Evolutionary conservation across 1,140 invertebrate genomes (phyloP).

Genomic region (Tetragonula clypearis): DNA sequence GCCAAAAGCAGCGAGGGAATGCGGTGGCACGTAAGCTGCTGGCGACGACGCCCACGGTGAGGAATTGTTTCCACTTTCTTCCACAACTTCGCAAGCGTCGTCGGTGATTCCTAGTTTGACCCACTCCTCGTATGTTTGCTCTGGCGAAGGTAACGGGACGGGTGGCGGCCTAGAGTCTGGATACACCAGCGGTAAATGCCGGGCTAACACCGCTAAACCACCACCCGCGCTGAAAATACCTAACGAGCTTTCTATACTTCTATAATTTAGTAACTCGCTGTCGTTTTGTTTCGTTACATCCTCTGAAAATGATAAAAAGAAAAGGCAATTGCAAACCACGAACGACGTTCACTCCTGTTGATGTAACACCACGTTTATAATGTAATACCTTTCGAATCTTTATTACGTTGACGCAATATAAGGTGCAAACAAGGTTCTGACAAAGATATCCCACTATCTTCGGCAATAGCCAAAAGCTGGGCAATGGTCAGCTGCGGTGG

Average conservation of each 20-base stretch:
- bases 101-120: slow-evolving; percentile 89
- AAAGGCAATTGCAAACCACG: not conserved
- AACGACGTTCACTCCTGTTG: not conserved
- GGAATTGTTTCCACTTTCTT: slow-evolving; percentile 78
- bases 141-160: slow-evolving; percentile 79
- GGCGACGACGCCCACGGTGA: slow-evolving; percentile 77
- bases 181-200: slow-evolving; percentile 92
- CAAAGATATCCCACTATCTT: slow-evolving; percentile 82
- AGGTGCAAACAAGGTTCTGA: slow-evolving; percentile 83
- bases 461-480: slow-evolving; percentile 84
- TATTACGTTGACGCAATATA: slow-evolving; percentile 74
- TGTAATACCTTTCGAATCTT: slow-evolving; percentile 75
- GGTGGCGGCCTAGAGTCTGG: slow-evolving; percentile 86
- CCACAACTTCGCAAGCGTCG: slow-evolving; percentile 87
- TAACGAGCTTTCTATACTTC: slow-evolving; percentile 85
- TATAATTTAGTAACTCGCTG: slow-evolving; percentile 72
- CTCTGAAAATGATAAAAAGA: slow-evolving; percentile 54
- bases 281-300: slow-evolving; percentile 68
- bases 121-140: slow-evolving; percentile 85
- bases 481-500: slow-evolving; percentile 84
- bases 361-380: not conserved
- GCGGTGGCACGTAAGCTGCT: slow-evolving; percentile 88
- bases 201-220: slow-evolving; percentile 92
- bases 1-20: slow-evolving; percentile 94
- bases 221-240: slow-evolving; percentile 93